These are phyloP conservation scores for Aurelia sp. DNA, from an alignment of 30 jellyfish, hydroid and myxozoan genomes.

Conservation along the genomic window DNA sequence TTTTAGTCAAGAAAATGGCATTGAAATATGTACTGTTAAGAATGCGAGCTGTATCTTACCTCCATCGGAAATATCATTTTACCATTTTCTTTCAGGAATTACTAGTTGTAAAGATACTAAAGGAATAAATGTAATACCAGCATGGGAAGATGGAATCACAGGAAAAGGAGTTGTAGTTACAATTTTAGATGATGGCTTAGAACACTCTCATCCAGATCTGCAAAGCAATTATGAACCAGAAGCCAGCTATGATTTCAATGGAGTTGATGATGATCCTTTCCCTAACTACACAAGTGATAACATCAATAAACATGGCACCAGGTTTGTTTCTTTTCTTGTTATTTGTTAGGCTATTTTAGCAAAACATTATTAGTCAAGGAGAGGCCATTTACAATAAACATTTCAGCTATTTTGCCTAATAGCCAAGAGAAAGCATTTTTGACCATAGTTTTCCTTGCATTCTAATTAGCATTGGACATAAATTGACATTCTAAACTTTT, in stretches of 20 bases:
- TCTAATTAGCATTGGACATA: no score
- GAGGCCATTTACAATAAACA: not conserved
- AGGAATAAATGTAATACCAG: conserved; percentile 89
- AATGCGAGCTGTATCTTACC: no score
- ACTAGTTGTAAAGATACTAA: conserved; percentile 65
- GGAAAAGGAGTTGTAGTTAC: conserved; percentile 98
- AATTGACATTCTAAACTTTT: no score
- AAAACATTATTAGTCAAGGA: not conserved
- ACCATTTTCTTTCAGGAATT: no score
- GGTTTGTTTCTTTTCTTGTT: conserved; percentile 42
- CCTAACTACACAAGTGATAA: conserved; percentile 85
- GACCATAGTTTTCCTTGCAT: no score
- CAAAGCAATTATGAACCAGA: conserved; percentile 77
- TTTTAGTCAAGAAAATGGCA: no score
- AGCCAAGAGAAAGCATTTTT: no score
- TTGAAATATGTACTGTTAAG: no score
- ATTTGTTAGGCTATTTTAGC: no score
- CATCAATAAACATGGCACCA: conserved; percentile 97
- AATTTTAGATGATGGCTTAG: conserved; percentile 97
- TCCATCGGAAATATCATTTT: no score
- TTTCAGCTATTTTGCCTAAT: no score
- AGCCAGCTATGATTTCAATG: conserved; percentile 95
- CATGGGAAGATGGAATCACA: conserved; percentile 83
- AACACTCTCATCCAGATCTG: conserved; percentile 90
- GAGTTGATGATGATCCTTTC: conserved; percentile 84